Conservation (phyloP, 1,140 invertebrate species). For the Aphelinus atriplicis region DNA sequence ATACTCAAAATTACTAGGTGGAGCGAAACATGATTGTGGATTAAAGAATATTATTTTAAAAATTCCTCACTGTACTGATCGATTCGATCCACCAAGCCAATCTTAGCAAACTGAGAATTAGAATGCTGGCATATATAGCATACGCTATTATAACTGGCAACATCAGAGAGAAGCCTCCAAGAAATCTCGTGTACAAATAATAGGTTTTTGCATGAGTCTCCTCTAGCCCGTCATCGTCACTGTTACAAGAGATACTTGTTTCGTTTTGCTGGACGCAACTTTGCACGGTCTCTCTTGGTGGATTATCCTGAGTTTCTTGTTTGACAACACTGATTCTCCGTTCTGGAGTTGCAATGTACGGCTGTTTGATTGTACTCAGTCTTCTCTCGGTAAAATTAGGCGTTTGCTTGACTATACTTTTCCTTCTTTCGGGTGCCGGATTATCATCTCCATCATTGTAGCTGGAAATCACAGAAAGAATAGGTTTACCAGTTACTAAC, state of each 20-base stretch:
- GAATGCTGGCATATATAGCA: slow-evolving; percentile 69
- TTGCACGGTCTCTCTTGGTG: too few species aligned
- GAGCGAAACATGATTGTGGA: too few species aligned
- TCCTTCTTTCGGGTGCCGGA: too few species aligned
- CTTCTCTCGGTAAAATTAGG: too few species aligned
- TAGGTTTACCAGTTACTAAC: too few species aligned
- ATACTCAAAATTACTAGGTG: too few species aligned
- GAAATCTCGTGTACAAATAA: slow-evolving; percentile 68
- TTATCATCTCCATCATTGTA: slow-evolving; percentile 4
- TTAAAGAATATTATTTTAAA: slow-evolving; percentile 10
- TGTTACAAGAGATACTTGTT: neutral
- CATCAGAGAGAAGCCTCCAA: slow-evolving; percentile 70
- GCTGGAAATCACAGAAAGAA: too few species aligned
- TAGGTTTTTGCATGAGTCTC: slow-evolving; percentile 64
- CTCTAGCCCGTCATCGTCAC: slow-evolving; percentile 64
- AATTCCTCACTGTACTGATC: slow-evolving; percentile 60
- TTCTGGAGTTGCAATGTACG: too few species aligned
- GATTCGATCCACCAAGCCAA: slow-evolving; percentile 73
- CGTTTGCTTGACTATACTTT: too few species aligned
- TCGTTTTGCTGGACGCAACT: neutral
- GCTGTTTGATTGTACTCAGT: too few species aligned
- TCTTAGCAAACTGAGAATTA: slow-evolving; percentile 75
- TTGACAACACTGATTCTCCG: too few species aligned
- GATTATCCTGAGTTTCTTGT: too few species aligned
- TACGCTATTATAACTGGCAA: slow-evolving; percentile 68